Evolutionary conservation across 2,888 invertebrate genomes (phyloP).

Genomic region (Gortyna flavago): DNA sequence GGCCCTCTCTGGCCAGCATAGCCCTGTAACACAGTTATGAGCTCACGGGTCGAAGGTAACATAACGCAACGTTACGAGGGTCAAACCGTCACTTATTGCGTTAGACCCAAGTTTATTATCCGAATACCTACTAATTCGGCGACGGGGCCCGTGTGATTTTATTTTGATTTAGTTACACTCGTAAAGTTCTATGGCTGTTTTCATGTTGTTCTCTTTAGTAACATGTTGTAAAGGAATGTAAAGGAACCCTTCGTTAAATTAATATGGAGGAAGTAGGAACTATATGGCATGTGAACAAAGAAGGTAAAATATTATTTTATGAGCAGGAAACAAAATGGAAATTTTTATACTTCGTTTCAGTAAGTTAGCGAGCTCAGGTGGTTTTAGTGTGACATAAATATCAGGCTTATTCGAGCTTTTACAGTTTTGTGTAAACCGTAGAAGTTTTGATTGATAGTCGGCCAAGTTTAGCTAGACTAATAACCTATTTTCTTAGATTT

Average conservation of each 20-base stretch:
- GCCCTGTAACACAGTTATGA: constrained; percentile 87
- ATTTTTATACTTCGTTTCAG: constrained; percentile 16
- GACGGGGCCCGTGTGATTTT: constrained; percentile 73
- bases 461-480: constrained; percentile 32
- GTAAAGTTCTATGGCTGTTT: constrained; percentile 61
- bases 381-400: constrained; percentile 42
- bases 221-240: constrained; percentile 45
- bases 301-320: constrained; percentile 15
- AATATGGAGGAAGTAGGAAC: constrained; percentile 23
- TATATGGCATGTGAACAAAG: constrained; percentile 17
- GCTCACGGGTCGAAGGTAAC: constrained; percentile 82
- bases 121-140: constrained; percentile 79
- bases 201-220: constrained; percentile 52
- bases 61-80: constrained; percentile 85
- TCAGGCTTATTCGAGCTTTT: constrained; percentile 28
- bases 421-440: constrained; percentile 39
- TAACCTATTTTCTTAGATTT: constrained; percentile 33
- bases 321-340: constrained; percentile 15
- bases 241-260: constrained; percentile 45
- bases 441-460: constrained; percentile 60
- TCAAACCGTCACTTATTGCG: constrained; percentile 85
- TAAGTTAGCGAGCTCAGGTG: constrained; percentile 29
- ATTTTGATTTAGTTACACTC: constrained; percentile 76
- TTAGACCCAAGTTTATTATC: constrained; percentile 83
- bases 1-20: constrained; percentile 89